phyloP scores from a whole-genome alignment of 2,888 invertebrate species.

The Gasteruption jaculator region DNA sequence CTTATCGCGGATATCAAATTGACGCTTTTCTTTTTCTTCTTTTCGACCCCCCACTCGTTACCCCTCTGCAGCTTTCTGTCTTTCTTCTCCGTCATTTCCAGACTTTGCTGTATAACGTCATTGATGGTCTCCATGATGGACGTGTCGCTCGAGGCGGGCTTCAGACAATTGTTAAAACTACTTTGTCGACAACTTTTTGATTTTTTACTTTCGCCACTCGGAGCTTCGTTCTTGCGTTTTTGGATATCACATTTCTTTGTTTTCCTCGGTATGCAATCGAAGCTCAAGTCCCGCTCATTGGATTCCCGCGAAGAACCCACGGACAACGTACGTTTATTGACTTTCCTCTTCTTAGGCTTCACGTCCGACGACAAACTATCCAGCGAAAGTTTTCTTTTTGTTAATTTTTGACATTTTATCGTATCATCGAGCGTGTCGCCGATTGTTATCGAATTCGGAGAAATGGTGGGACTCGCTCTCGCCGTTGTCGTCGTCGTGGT shows the following conservation, averaged over 20 bases:
- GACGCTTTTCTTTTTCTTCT: constrained; percentile 28
- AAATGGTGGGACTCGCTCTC: constrained; percentile 16
- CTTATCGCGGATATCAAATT: constrained; percentile 34
- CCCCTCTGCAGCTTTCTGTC: constrained; percentile 32
- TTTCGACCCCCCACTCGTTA: constrained; percentile 31
- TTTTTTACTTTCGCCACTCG: constrained; percentile 9
- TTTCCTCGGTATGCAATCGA: constrained; percentile 36
- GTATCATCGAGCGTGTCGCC: constrained; percentile 45
- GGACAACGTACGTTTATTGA: constrained; percentile 47
- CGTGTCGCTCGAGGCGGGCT: constrained; percentile 30
- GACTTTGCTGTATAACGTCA: constrained; percentile 43
- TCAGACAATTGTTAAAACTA: constrained; percentile 23
- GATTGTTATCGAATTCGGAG: no score
- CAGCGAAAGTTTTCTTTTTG: constrained; percentile 54
- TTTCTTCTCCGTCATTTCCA: constrained; percentile 43
- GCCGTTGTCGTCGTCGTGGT: constrained; percentile 11
- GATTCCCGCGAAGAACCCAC: constrained; percentile 39
- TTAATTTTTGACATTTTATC: constrained; percentile 57
- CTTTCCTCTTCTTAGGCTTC: constrained; percentile 52
- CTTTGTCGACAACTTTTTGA: constrained; percentile 16
- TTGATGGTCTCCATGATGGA: constrained; percentile 49
- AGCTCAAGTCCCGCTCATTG: constrained; percentile 3
- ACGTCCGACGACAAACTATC: constrained; percentile 51
- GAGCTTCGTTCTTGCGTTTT: constrained; percentile 16
- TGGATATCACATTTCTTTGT: no score